A percentile compares a stretch with the other conserved stretches of the same genome.
phyloP scores from a whole-genome alignment of 2,888 invertebrate genomes.

The Eupelmus urozonus region DNA sequence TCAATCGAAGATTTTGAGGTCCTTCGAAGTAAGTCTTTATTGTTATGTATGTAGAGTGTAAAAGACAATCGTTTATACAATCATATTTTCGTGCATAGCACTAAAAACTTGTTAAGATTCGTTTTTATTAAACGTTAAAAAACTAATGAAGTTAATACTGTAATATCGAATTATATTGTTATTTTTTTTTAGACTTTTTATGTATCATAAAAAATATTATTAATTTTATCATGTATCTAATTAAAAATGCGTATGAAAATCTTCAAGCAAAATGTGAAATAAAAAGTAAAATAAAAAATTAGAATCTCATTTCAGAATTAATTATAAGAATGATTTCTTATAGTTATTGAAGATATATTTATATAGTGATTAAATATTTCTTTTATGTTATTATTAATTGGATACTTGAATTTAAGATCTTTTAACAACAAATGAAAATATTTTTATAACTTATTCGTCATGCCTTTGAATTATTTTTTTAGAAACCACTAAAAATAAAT shows the following conservation, averaged over 20 bases:
- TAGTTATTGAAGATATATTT: constrained; percentile 47
- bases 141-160: constrained; percentile 25
- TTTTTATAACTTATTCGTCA: too few relatives aligned
- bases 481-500: too few relatives aligned
- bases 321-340: constrained; percentile 10
- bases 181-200: constrained; percentile 43
- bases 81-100: constrained; percentile 56
- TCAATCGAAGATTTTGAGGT: constrained; percentile 57
- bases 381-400: constrained; percentile 25
- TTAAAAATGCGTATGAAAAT: not conserved
- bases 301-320: constrained; percentile 24
- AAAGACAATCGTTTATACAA: constrained; percentile 53
- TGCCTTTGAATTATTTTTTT: constrained; percentile 25
- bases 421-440: too few relatives aligned
- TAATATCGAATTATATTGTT: constrained; percentile 43
- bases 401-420: constrained; percentile 27
- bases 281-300: constrained; percentile 9
- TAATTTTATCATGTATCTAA: constrained; percentile 22
- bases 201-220: constrained; percentile 18
- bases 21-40: constrained; percentile 53
- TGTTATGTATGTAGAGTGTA: constrained; percentile 46
- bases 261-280: not conserved
- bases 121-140: constrained; percentile 43
- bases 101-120: constrained; percentile 55
- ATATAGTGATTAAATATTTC: constrained; percentile 37